Evolutionary conservation across 2,888 invertebrate species (phyloP), one percentile per base, ranked within the genome.

Genomic region (Bembecia ichneumoniformis): DNA sequence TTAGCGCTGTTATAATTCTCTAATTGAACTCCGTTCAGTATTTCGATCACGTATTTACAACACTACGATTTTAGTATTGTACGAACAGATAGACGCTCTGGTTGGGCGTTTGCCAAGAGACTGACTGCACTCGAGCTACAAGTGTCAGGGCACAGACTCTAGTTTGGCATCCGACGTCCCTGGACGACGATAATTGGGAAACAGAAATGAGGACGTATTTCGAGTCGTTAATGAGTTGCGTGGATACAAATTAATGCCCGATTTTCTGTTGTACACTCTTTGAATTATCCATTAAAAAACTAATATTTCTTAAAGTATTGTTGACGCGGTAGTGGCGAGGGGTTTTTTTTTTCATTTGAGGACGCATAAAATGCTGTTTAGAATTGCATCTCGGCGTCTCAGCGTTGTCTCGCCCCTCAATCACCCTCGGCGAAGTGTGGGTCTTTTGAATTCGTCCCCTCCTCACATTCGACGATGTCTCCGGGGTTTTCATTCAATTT

Each of bases 21-120:
- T 47, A 56, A 50, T 47, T 55, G 58, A 62, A 55, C 49, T 49
- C 40, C n/a, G 15, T 45, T 63, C 57, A 56, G 57, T 56, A 68
- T 70, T 62, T 62, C 35, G 51, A 52, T 51, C 67, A 64, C 63
- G 60, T 54, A 49, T 54, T 53, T 49, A 52, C 52, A 50, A 49
- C 53, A 52, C 58, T 7, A 13, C 35, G n/a, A 47, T 35, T 10
- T 47, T 47, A 17, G 34, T 43, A 14, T 34, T 47, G 17, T 40
- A 14, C 48, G 48, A 47, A 44, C 44, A 15, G 36, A 20, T 36
- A 36, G 46, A 48, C 47, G 47, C 51, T 49, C 50, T 63, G 60
- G 60, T 74, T 83, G 83, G 84, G 61, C 52, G 57, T 47, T 46
- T 64, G 82, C 83, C 84, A 86, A 76, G 66, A 65, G 65, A 66